Base-by-base conservation (phyloP, 1,140 invertebrate species). In the Armadillidium nasatum region DNA sequence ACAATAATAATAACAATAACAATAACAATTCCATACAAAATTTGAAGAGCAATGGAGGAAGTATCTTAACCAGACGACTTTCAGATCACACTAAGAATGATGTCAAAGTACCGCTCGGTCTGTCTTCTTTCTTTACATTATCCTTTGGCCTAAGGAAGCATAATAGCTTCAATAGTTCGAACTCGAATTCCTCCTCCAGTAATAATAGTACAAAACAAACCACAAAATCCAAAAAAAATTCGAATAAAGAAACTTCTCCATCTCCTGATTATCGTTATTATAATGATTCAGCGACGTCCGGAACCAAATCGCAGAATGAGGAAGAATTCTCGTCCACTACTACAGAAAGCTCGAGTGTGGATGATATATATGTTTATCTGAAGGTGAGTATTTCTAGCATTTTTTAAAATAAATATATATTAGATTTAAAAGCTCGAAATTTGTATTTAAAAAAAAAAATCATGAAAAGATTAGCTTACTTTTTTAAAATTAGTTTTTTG, bases 271-370 rank as follows among this genome's bases (percentile, higher is more conserved):
- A 81, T 13, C 78, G 77, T 10, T 78, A 81, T 13, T 78, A 77
- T 10, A 78, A 79, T 23, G 79, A 79, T 23, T 79, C 73, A 10
- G 75, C 76, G 54, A 76, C 81, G 19, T 76, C 68, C 23, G 74
- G 71, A 66, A 79, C 84, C 78, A 78, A 78, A 33, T 83, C 85
- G 78, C 86, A 84, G 77, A 86, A 85, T 11, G 89, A 90, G 82
- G 90, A 91, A 82, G 90, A 91, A 80, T 89, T 89, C 2, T 91
- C 90, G 11, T 91, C 91, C 0, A 91, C 90, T 0, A 91, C 90
- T 7, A 91, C 90, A 11, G 90, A 92, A 82, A 90, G 89, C 79
- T 90, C 89, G 6, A 85, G 86, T 76, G 86, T 88, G 21, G 89
- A 91, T 76, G 87, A 87, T 76, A 72, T 81, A 23, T 79, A 68